Conservation (phyloP, 2,797 vertebrate species). For the Megaceryle alcyon region DNA sequence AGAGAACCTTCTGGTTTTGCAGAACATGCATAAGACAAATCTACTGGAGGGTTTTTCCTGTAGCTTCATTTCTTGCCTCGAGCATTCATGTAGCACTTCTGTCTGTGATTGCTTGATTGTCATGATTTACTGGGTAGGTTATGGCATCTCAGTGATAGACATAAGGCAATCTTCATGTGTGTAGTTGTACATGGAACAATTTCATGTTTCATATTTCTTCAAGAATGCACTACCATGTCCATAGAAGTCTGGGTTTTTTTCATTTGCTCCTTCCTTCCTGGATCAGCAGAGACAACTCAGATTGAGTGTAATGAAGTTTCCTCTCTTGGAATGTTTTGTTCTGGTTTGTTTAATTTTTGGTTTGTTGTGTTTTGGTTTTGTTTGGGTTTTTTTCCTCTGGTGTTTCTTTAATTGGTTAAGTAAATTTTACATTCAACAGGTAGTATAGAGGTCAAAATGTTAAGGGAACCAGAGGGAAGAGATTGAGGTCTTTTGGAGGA, state of each 20-base stretch:
- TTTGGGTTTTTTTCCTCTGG: background rate
- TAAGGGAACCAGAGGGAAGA: background rate
- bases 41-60: background rate
- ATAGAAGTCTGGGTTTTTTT: background rate
- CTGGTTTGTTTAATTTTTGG: too few species aligned
- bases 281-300: background rate
- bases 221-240: background rate
- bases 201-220: background rate
- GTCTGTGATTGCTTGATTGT: background rate
- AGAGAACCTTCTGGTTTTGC: slow-evolving; percentile 32
- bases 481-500: slow-evolving; percentile 24
- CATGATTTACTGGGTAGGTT: background rate
- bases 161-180: background rate
- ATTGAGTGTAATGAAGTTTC: background rate
- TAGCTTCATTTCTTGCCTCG: background rate
- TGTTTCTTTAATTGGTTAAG: background rate
- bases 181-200: background rate
- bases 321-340: background rate
- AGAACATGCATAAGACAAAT: background rate
- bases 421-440: background rate
- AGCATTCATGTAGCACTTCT: background rate
- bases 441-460: background rate
- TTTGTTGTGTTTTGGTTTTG: background rate
- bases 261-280: background rate
- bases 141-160: background rate